Base-by-base conservation (phyloP, 1,140 invertebrate genomes). In the Leptoteleia sp. region DNA sequence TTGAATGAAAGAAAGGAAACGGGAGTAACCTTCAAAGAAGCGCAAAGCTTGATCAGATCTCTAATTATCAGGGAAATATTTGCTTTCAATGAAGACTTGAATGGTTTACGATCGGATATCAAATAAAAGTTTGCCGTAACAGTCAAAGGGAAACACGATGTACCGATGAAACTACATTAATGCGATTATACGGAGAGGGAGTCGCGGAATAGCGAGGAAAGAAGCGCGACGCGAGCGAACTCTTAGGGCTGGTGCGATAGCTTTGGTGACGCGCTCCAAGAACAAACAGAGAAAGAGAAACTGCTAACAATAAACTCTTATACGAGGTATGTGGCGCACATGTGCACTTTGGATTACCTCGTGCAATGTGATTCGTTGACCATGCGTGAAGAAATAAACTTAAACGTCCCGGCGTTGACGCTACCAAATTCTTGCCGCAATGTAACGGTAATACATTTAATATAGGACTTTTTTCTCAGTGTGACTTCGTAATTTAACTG, bases 251-350 rank as follows among this genome's bases (percentile, higher is more conserved):
- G 31, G 11, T 12, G 19, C 4, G 17, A 38, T 17, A 40, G 22
- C 29, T 9, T 48, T 31, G 22, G 16, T 35, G 61, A 37, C 15
- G 52, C 19, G 43, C 43, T 57, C 43, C n/a, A 45, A 22, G 19
- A 54, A 47, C 40, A 65, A 75, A 65, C 64, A 19, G n/a, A 68
- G 64, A 52, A 4, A 29, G 40, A 61, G 70, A 52, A 57, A 43
- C 72, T 54, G 62, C 72, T 70, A 82, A 85, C 79, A 85, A 83
- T 87, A 86, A 85, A 86, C 82, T 82, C 75, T 77, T 70, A 55
- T 79, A 38, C 79, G 81, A 85, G 81, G 84, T 84, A 84, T 87
- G 85, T 84, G 82, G 80, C 67, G 70, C 82, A 84, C 84, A 85
- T 85, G 85, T 86, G 83, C 84, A 55, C 73, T 27, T 77, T 65